phyloP scores from a whole-genome alignment of 2,113 vertebrate species.

The Xiphophorus maculatus region DNA sequence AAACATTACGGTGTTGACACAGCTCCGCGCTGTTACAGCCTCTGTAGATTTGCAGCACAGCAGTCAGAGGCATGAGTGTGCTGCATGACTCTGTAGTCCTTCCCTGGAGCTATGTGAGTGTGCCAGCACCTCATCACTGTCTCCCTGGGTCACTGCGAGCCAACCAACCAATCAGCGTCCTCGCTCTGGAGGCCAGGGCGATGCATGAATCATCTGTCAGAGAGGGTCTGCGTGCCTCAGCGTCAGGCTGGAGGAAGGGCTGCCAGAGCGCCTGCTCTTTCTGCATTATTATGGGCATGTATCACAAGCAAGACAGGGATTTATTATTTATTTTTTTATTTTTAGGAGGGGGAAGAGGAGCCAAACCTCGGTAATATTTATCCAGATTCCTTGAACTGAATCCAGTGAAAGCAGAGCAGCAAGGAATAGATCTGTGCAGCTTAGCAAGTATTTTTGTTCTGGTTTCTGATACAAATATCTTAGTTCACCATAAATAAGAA shows the following conservation, averaged over 20 bases:
- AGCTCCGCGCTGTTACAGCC: constrained; percentile 27
- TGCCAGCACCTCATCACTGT: constrained; percentile 64
- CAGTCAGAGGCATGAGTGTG: constrained; percentile 42
- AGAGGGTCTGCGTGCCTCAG: constrained; percentile 45
- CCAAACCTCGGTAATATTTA: constrained; percentile 19
- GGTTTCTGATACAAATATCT: no score
- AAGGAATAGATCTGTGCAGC: not conserved
- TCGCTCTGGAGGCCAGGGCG: constrained; percentile 53
- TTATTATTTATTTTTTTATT: constrained; percentile 2
- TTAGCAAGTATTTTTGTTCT: no score
- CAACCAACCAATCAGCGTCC: constrained; percentile 62
- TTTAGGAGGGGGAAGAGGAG: constrained; percentile 22
- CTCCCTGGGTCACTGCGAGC: constrained; percentile 61
- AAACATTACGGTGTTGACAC: constrained; percentile 22
- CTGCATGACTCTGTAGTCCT: constrained; percentile 71
- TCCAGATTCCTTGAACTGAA: constrained; percentile 3
- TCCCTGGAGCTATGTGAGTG: constrained; percentile 71
- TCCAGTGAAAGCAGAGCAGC: constrained; percentile 17
- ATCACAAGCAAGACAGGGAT: constrained; percentile 8
- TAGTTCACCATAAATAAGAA: no score
- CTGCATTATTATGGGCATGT: constrained; percentile 63
- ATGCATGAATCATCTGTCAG: constrained; percentile 69
- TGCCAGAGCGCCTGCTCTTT: constrained; percentile 48
- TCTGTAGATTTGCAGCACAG: constrained; percentile 47
- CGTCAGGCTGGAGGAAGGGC: constrained; percentile 58